Evolutionary conservation across 2,113 vertebrate species (phyloP).

Genomic region (Elaphurus davidianus): DNA sequence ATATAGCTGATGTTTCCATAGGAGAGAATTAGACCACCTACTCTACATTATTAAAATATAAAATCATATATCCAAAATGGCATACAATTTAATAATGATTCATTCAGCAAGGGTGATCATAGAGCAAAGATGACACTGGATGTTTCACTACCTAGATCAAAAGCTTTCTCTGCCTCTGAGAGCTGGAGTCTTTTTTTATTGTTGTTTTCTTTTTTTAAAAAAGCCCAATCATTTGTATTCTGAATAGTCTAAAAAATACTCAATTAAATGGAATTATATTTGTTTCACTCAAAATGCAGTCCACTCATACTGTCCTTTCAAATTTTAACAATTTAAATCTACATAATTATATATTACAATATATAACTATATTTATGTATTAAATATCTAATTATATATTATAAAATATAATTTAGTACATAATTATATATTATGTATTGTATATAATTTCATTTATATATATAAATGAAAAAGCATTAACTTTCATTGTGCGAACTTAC

Average conservation of each 20-base stretch:
- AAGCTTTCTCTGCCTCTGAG: neutral
- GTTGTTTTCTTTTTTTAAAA: neutral
- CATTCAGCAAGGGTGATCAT: neutral
- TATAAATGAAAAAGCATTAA: neutral
- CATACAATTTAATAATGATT: neutral
- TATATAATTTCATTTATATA: neutral
- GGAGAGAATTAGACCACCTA: neutral
- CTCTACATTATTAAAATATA: neutral
- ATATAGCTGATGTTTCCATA: neutral
- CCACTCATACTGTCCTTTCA: neutral
- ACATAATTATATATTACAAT: neutral
- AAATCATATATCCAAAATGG: neutral
- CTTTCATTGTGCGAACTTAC: neutral
- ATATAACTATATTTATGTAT: neutral
- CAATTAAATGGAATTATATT: neutral
- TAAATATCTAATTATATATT: neutral
- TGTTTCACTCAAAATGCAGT: neutral
- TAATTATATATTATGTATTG: neutral
- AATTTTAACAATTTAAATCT: neutral
- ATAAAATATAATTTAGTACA: neutral
- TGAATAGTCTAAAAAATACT: neutral
- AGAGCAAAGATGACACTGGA: neutral
- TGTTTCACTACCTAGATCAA: neutral
- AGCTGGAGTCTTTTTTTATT: neutral
- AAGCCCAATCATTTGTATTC: neutral